These are phyloP conservation scores for Galerucella nymphaeae DNA, from an alignment of 2,888 invertebrate species.

Conservation along the genomic window DNA sequence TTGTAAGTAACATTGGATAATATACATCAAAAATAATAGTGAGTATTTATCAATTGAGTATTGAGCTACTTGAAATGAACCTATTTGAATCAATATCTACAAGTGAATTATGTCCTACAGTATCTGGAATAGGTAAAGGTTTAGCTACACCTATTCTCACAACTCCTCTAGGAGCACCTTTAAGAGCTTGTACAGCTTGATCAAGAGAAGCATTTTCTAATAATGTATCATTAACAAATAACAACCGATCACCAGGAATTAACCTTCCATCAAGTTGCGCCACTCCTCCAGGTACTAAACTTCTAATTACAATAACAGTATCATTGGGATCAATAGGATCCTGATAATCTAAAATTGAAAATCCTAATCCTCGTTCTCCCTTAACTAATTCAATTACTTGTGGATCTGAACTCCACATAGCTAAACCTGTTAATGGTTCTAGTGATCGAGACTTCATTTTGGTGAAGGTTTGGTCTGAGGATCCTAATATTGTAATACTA, in stretches of 20 bases:
- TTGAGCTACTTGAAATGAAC: slow-evolving; percentile 53
- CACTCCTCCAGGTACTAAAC: slow-evolving; percentile 97
- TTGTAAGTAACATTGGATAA: not conserved
- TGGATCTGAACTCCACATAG: slow-evolving; percentile 98
- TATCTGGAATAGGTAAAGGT: slow-evolving; percentile 85
- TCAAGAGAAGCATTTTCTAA: slow-evolving; percentile 96
- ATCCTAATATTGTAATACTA: slow-evolving; percentile 70
- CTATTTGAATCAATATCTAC: slow-evolving; percentile 59
- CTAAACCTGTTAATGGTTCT: slow-evolving; percentile 96
- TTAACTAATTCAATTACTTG: slow-evolving; percentile 96
- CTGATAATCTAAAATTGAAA: slow-evolving; percentile 95
- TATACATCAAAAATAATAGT: not conserved
- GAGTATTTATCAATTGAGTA: slow-evolving; percentile 38
- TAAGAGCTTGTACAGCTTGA: slow-evolving; percentile 96
- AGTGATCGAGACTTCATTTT: slow-evolving; percentile 88
- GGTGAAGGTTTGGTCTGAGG: slow-evolving; percentile 68
- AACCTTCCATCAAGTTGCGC: slow-evolving; percentile 97
- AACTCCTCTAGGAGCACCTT: slow-evolving; percentile 94
- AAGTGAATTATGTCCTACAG: slow-evolving; percentile 66
- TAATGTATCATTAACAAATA: slow-evolving; percentile 94
- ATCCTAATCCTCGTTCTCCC: slow-evolving; percentile 97
- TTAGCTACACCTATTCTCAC: slow-evolving; percentile 97
- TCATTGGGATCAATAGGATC: slow-evolving; percentile 97
- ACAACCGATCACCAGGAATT: slow-evolving; percentile 94
- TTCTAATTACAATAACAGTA: slow-evolving; percentile 97